These are phyloP conservation scores for Onychomys torridus DNA, from an alignment of 2,797 vertebrate genomes.

Conservation along the genomic window DNA sequence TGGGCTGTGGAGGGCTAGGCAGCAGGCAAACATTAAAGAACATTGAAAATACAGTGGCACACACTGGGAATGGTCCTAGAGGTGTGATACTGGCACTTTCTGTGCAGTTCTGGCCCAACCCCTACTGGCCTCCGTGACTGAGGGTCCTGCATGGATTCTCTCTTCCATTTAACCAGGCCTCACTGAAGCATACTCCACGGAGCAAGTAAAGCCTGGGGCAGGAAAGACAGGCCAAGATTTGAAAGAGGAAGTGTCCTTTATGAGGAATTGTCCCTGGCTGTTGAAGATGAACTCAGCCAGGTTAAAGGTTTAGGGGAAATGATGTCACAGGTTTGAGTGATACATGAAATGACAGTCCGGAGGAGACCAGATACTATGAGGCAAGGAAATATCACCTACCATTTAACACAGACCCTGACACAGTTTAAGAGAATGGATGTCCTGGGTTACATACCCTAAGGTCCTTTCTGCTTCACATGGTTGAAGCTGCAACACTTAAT, in stretches of 20 bases:
- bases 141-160: too few relatives aligned
- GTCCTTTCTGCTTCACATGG: background rate
- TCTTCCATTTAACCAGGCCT: background rate
- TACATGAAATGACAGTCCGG: background rate
- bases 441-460: background rate
- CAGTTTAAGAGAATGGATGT: background rate
- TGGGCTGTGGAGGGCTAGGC: background rate
- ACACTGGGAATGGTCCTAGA: background rate
- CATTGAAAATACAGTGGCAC: background rate
- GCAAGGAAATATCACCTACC: too few relatives aligned
- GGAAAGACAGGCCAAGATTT: too few relatives aligned
- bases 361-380: fast-evolving
- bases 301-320: too few relatives aligned
- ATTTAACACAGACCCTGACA: background rate
- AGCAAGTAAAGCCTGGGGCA: too few relatives aligned
- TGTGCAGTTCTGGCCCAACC: too few relatives aligned
- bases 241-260: too few relatives aligned
- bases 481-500: background rate
- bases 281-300: too few relatives aligned
- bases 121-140: too few relatives aligned
- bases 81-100: background rate
- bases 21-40: background rate
- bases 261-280: too few relatives aligned
- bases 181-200: background rate
- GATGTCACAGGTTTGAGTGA: background rate